Percentiles rank a stretch among this genome's conserved stretches.
Evolutionary conservation across 2,113 vertebrate species (phyloP).

Genomic region (Myrmecophaga tridactyla): DNA sequence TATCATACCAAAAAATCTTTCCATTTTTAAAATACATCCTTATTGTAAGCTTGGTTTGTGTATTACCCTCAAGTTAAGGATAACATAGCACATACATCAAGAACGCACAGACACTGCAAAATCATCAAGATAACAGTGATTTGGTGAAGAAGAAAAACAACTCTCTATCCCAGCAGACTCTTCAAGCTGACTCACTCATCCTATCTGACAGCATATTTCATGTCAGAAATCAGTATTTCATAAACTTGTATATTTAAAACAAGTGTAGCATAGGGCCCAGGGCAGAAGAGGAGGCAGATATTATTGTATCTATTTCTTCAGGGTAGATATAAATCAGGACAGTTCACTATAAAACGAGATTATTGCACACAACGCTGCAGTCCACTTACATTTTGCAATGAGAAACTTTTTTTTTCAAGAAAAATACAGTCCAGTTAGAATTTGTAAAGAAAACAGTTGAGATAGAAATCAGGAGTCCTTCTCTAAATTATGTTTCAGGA

Average conservation of each 20-base stretch:
- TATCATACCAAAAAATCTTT: not conserved
- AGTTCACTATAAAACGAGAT: not conserved
- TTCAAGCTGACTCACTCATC: not conserved
- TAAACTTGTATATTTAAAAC: not conserved
- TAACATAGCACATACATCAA: not conserved
- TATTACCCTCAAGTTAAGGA: not conserved
- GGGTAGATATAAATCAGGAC: not conserved
- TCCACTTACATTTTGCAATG: not conserved
- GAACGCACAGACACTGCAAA: not conserved
- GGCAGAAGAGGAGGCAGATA: not conserved
- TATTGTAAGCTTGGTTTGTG: not conserved
- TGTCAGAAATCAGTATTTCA: not conserved
- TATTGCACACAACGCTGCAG: not conserved
- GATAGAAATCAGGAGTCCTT: not conserved
- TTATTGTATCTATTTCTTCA: not conserved
- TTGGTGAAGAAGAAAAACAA: not conserved
- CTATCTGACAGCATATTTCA: not conserved
- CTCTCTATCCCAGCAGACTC: not conserved
- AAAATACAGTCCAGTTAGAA: not conserved
- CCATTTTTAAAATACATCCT: not conserved
- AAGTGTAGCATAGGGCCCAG: not conserved
- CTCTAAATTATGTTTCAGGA: not conserved
- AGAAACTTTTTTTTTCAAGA: conserved; percentile 2
- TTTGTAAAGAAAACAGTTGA: not conserved
- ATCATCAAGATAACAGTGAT: not conserved